Base-by-base conservation (phyloP, 92 coral and sea anemone species). In the Diadumene lineata region DNA sequence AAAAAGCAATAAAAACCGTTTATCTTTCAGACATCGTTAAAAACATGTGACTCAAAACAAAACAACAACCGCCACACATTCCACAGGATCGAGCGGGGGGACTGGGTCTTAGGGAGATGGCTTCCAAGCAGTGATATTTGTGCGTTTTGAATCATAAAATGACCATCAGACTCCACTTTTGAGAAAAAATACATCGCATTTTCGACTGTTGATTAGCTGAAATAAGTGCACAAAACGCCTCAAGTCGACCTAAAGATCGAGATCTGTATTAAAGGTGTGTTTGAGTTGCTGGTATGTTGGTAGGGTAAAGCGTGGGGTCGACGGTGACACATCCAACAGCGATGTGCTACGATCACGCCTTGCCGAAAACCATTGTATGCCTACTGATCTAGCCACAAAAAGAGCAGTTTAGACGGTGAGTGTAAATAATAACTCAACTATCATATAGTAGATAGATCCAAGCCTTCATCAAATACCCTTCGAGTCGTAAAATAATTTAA, bases 281-380 rank as follows among this genome's bases (percentile, higher is more conserved):
- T 34, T 56, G 27, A 61, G 21, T 33, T 72, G 10, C 25, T 22
- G 77, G 77, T 50, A 72, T 72, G 77, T 72, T 38, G 55, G 53
- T 30, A n/a, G 13, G 60, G 21, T 53, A 38, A 56, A 72, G 50
- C 50, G 77, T 72, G 66, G 77, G 64, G 64, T 10, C 1, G 29
- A 28, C 31, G 28, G 64, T 43, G 60, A 53, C 44, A 43, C 61
- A 53, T 53, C 19, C 38, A 58, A 70, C 75, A 28, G 75, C 48
- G 66, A 72, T 72, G 77, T 56, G 34, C n/a, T 27, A 43, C 73
- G 77, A 72, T 72, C 77, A 72, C 77, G 53, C 77, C 77, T 72
- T 72, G 77, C 30, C n/a, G n/a, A 72, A 72, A 38, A 24, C 77
- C 64, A 55, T 55, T 72, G 77, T 56, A 43, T 19, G 33, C 29